Evolutionary conservation across 2,113 vertebrate genomes (phyloP).

Genomic region (Picathartes gymnocephalus): DNA sequence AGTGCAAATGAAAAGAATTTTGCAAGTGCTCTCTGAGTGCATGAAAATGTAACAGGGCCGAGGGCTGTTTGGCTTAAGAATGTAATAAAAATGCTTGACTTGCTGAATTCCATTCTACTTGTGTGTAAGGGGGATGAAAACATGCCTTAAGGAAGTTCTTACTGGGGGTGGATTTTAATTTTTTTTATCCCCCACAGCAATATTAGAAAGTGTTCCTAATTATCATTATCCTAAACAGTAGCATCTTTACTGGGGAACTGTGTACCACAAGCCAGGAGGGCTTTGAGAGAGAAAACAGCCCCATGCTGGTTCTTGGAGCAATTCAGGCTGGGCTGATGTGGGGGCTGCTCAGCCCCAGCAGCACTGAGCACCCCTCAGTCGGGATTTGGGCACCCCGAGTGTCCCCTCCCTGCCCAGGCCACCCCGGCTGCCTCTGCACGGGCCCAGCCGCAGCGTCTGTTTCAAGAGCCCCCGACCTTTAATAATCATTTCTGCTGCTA

Average conservation of each 20-base stretch:
- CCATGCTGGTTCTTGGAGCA: rapidly evolving
- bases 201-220: background rate
- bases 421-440: rapidly evolving
- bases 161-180: background rate
- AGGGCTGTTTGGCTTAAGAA: slow-evolving; percentile 24
- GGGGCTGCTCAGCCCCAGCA: rapidly evolving
- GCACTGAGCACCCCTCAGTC: background rate
- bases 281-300: background rate
- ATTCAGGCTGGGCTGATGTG: background rate
- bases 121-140: background rate
- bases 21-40: background rate
- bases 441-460: background rate
- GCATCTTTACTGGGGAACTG: rapidly evolving
- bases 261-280: background rate
- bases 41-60: background rate
- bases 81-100: background rate
- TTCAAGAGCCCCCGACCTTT: slow-evolving; percentile 72
- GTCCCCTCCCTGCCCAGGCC: background rate
- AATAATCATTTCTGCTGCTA: slow-evolving; percentile 66
- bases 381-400: background rate
- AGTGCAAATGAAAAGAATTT: background rate
- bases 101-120: background rate
- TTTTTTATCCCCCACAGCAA: background rate
- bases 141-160: background rate
- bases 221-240: background rate